Base-by-base conservation (phyloP, 2,797 vertebrate genomes). In the Ptychadena robeensis region DNA sequence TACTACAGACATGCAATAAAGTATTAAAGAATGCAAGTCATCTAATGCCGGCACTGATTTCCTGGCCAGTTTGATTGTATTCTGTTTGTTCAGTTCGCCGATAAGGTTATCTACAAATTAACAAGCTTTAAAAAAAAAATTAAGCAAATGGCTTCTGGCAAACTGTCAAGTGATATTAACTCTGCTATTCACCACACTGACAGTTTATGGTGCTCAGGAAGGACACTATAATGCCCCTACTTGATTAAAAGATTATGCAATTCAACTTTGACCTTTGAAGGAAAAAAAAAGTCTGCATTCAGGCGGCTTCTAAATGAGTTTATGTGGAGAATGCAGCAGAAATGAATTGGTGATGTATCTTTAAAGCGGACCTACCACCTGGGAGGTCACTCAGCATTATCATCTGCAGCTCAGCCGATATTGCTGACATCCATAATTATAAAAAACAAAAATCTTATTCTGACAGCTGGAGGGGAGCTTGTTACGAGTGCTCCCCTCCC, bases 91-190 rank as follows among this genome's bases (percentile, higher is more conserved):
- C 30, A 0, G 86, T 86, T 87, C 89, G 83, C 75, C 86, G 87
- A 78, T 86, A 86, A 92, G 82, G 81, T 83, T 88, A 86, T 87
- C 87, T 86, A 86, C 89, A 90, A 90, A 89, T 87, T 87, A 91
- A 91, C 87, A 92, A 85, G 57, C 83, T 87, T 86, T 85, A 90
- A 88, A 86, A 73, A 87, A 88, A 79, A 34, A 64, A 79, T 90
- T 86, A 37, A 90, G 89, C 89, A 87, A 89, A 90, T 80, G 74
- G 80, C 87, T 91, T 91, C 88, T 91, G 91, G 89, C 85, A 88
- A 91, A 88, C 88, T 89, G 91, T 91, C 93, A 92, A 3, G 89
- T 88, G 86, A 87, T 89, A 88, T 92, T 90, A 91, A 85, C 83
- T 87, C 90, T 85, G 87, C 88, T 85, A 86, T 88, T 90, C 90